Conservation (phyloP, 1,140 invertebrate genomes). For the Pogonus chalceus region DNA sequence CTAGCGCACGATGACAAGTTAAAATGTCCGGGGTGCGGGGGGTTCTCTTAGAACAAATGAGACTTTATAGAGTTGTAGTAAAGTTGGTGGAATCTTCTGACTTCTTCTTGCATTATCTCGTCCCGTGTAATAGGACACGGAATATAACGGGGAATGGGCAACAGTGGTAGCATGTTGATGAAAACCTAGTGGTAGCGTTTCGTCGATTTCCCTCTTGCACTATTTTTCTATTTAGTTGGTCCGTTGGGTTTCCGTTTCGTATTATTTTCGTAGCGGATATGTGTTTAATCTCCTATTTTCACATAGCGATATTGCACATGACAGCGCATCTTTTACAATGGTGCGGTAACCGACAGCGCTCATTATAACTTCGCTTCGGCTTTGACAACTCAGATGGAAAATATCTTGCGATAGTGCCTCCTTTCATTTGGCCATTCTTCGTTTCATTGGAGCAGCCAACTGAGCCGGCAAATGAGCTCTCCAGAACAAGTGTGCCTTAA, state of each 20-base stretch:
- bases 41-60: slow-evolving; percentile 5
- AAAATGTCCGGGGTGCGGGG: not conserved
- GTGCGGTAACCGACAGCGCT: not conserved
- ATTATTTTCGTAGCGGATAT: not conserved
- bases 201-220: not conserved
- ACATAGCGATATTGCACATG: not conserved
- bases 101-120: too few relatives aligned
- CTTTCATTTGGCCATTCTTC: not conserved
- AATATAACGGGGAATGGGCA: not conserved
- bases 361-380: not conserved
- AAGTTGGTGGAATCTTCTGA: not conserved
- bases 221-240: slow-evolving; percentile 6
- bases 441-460: too few relatives aligned
- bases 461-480: too few relatives aligned
- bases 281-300: slow-evolving; percentile 2
- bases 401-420: not conserved
- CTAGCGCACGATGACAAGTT: slow-evolving; percentile 5
- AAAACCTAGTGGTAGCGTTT: not conserved
- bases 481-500: too few relatives aligned
- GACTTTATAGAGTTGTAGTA: slow-evolving; percentile 4
- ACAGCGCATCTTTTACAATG: not conserved
- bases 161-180: not conserved
- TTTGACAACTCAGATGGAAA: slow-evolving; percentile 1
- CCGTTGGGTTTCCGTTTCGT: slow-evolving; percentile 5
- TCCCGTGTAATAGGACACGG: not conserved